These are phyloP conservation scores for Leptoteleia sp. DNA, from an alignment of 1,140 invertebrate genomes.

Conservation along the genomic window DNA sequence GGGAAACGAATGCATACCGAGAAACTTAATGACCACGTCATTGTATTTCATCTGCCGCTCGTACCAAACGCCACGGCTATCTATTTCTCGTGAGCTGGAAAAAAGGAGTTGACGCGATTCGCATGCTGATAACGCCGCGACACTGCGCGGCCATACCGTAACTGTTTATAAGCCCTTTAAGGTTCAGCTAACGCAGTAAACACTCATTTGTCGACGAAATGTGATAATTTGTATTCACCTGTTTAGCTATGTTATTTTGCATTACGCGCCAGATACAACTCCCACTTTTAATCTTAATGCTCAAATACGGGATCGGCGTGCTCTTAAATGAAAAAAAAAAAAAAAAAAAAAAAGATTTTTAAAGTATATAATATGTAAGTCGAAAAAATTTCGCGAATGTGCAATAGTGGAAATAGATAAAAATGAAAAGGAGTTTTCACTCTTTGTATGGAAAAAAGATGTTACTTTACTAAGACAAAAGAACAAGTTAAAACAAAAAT, in stretches of 20 bases:
- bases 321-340: too few species aligned
- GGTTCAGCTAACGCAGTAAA: conserved; percentile 20
- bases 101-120: conserved; percentile 42
- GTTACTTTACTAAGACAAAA: too few species aligned
- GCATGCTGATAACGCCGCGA: conserved; percentile 45
- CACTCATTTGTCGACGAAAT: conserved; percentile 35
- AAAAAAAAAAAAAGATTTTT: too few species aligned
- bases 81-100: conserved; percentile 39
- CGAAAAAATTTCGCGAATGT: too few species aligned
- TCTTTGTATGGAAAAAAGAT: too few species aligned
- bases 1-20: conserved; percentile 4
- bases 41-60: conserved; percentile 43
- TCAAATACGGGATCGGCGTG: too few species aligned
- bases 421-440: too few species aligned
- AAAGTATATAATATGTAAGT: too few species aligned
- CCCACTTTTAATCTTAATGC: background rate
- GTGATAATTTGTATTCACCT: conserved; percentile 40
- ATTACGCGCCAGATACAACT: conserved; percentile 13
- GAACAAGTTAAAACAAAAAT: too few species aligned
- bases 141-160: conserved; percentile 30
- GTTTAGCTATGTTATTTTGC: conserved; percentile 17
- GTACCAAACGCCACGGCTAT: conserved; percentile 33
- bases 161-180: conserved; percentile 51
- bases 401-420: too few species aligned
- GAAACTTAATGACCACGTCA: conserved; percentile 47